These are phyloP conservation scores for Eupithecia pulchellata DNA, from an alignment of 2,888 invertebrate species.

Conservation along the genomic window DNA sequence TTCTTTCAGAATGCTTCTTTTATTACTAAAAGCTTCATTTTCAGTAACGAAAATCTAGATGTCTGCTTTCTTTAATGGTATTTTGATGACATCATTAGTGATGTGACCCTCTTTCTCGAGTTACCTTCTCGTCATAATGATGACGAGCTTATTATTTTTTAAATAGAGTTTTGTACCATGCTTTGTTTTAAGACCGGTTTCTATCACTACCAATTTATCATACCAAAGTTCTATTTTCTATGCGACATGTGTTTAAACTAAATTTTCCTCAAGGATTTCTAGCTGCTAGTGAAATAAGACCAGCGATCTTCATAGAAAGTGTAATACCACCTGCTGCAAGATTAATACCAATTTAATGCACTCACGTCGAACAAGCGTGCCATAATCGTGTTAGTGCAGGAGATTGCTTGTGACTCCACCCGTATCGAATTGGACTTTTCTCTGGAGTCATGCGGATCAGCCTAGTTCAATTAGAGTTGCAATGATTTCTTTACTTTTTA, in stretches of 20 bases:
- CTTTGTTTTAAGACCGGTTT: background rate
- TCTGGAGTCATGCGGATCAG: background rate
- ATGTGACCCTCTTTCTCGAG: background rate
- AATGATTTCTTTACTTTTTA: background rate
- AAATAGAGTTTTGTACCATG: no score
- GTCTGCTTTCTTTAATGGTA: background rate
- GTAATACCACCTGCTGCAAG: slow-evolving; percentile 30
- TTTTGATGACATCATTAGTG: background rate
- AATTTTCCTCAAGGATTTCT: background rate
- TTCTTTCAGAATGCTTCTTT: background rate
- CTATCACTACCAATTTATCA: background rate
- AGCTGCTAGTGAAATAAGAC: background rate
- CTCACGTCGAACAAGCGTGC: slow-evolving; percentile 30
- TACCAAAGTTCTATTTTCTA: background rate
- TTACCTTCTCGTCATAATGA: background rate
- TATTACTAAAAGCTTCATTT: background rate
- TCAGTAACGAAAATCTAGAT: background rate
- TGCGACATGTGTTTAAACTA: background rate
- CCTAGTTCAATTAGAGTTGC: background rate
- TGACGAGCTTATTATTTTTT: background rate
- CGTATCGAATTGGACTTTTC: slow-evolving; percentile 22
- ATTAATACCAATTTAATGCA: slow-evolving; percentile 40
- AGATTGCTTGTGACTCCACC: slow-evolving; percentile 14
- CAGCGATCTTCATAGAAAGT: slow-evolving; percentile 4
- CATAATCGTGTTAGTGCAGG: slow-evolving; percentile 30